phyloP scores from a whole-genome alignment of 2,113 vertebrate species.

The Suricata suricatta region DNA sequence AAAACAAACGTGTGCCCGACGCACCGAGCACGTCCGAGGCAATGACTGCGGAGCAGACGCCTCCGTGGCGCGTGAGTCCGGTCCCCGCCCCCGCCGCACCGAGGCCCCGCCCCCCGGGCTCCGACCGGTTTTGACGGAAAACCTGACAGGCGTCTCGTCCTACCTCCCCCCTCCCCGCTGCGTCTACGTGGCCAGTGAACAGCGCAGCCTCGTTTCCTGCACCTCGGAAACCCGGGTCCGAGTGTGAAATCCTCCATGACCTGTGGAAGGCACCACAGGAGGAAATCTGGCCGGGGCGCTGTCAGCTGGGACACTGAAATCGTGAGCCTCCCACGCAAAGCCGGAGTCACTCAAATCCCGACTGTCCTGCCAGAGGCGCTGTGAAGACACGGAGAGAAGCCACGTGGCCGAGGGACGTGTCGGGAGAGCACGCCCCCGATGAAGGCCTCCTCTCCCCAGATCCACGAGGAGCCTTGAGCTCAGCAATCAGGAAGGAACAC shows the following conservation, averaged over 20 bases:
- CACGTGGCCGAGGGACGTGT: fast-evolving
- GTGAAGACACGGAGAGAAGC: not conserved
- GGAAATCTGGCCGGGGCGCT: not conserved
- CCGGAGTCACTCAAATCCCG: not conserved
- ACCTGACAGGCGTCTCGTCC: not conserved
- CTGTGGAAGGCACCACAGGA: not conserved
- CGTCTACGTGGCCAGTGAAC: not conserved
- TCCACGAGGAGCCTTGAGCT: not conserved
- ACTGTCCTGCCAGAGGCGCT: not conserved
- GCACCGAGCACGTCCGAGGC: not conserved
- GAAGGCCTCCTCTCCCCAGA: not conserved
- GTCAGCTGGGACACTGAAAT: not conserved
- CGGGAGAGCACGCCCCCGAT: not conserved
- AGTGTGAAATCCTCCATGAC: not conserved
- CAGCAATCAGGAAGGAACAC: not conserved
- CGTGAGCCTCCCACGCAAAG: not conserved
- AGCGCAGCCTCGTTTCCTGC: not conserved
- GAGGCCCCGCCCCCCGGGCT: not conserved
- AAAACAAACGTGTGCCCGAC: not conserved
- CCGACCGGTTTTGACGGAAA: not conserved
- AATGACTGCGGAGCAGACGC: not conserved
- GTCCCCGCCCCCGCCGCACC: not conserved
- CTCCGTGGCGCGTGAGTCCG: not conserved
- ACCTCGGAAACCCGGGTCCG: not conserved
- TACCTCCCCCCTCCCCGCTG: not conserved